Base-by-base conservation (phyloP, 1,140 invertebrate species). In the Halesus radiatus region DNA sequence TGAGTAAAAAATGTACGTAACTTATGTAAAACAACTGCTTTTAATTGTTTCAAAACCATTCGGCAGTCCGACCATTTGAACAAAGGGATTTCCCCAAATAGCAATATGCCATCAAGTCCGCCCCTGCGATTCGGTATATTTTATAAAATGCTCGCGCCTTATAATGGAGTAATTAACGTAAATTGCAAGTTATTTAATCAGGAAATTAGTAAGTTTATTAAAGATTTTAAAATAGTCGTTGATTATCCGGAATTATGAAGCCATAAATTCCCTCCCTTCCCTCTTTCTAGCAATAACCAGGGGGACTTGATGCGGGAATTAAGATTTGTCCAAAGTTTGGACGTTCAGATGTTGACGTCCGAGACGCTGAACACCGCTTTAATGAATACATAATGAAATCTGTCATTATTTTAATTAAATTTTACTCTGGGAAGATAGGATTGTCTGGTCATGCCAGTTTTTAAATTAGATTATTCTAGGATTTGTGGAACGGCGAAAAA, bases 331-430 rank as follows among this genome's bases (percentile, higher is more conserved):
- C 26, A 72, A 72, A 72, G 45, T 72, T 72, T 72, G 52, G 68
- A 72, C 37, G 45, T 0, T 45, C 13, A 2, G 7, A 23, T 52
- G 68, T 50, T 72, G 68, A 54, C 68, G 45, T 72, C 52, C 23
- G 50, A 7, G 62, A 52, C 10, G 45, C 10, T 23, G 37, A 26
- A 26, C 68, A 72, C 26, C 16, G 45, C 13, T 52, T 26, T 53
- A 72, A 72, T 72, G 68, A 72, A 72, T 72, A 72, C 68, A 26
- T 72, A 72, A 72, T 72, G 68, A 72, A 72, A 72, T 50, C 68
- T 72, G 68, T 53, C 68, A 26, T 52, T 53, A 52, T 72, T 72
- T 26, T 72, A 72, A 72, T 72, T 3, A 26, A 72, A 72, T 72
- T 53, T 66, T n/a, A 37, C 54, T n/a, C 5, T 18, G 54, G 18